Percentiles rank a stretch among this genome's conserved stretches.
These are phyloP conservation scores for Phodopus roborovskii DNA, from an alignment of 2,113 vertebrate genomes.

Conservation along the genomic window DNA sequence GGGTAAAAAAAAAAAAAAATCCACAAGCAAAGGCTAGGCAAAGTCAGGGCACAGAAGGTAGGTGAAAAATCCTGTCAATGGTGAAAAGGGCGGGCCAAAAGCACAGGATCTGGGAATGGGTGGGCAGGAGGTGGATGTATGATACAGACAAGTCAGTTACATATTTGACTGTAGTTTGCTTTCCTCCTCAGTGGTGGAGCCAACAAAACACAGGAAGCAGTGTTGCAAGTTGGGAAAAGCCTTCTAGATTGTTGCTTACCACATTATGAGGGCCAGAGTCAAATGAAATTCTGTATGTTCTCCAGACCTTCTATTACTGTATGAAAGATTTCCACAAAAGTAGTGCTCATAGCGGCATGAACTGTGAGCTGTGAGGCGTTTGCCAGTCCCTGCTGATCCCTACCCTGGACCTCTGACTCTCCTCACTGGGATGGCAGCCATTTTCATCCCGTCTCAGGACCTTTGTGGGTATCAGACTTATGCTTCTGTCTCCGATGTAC, in stretches of 20 bases:
- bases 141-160: background rate
- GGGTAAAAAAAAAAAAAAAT: background rate
- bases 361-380: rapidly evolving
- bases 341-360: background rate
- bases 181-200: background rate
- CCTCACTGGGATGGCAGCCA: background rate
- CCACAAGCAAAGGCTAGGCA: background rate
- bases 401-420: background rate
- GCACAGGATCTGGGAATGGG: rapidly evolving
- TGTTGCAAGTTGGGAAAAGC: background rate
- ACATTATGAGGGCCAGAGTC: background rate
- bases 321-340: background rate
- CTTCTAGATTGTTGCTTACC: background rate
- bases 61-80: background rate
- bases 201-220: background rate
- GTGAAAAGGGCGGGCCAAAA: background rate
- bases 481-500: background rate
- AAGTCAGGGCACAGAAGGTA: background rate
- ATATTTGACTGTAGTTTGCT: background rate
- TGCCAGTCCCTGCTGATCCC: background rate
- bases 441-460: background rate
- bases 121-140: background rate
- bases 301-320: background rate
- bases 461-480: background rate
- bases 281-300: background rate